Conservation (phyloP, 1,140 invertebrate species). For the Bombus vancouverensis region DNA sequence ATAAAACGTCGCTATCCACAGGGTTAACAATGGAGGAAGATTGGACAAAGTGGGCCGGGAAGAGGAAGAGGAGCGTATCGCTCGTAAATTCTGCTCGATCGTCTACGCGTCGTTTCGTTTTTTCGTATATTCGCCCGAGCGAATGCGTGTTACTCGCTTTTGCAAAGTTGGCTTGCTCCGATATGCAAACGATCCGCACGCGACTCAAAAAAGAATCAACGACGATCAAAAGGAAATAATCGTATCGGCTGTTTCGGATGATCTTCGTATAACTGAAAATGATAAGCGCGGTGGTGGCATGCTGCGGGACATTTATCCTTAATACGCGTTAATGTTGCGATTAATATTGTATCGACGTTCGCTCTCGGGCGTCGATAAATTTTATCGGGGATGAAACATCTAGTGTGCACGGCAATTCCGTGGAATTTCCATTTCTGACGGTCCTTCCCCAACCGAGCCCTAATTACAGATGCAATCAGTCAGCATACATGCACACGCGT, state of each 20-base stretch:
- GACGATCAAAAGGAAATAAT: background rate
- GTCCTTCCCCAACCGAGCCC: slow-evolving; percentile 4
- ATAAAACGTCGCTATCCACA: background rate
- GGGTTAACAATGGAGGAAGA: background rate
- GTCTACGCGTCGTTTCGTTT: background rate
- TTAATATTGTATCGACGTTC: slow-evolving; percentile 45
- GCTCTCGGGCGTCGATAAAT: slow-evolving; percentile 41
- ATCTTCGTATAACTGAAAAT: background rate
- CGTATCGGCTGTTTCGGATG: rapidly evolving
- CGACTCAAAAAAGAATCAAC: background rate
- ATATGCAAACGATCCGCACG: too few species aligned
- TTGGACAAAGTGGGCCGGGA: background rate
- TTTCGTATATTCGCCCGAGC: background rate
- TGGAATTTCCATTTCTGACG: slow-evolving; percentile 55
- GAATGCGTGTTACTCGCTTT: background rate
- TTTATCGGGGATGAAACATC: slow-evolving; percentile 23
- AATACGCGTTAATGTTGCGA: slow-evolving; percentile 40
- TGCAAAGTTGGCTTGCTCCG: background rate
- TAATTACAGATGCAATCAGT: slow-evolving; percentile 59
- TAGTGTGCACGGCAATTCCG: slow-evolving; percentile 7
- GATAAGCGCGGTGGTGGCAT: background rate
- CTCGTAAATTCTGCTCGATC: background rate
- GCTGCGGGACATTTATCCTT: slow-evolving; percentile 17
- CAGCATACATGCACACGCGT: background rate
- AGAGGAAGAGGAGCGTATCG: background rate